phyloP scores from a whole-genome alignment of 2,797 vertebrate species.

The Rhabdophis nuchalis region DNA sequence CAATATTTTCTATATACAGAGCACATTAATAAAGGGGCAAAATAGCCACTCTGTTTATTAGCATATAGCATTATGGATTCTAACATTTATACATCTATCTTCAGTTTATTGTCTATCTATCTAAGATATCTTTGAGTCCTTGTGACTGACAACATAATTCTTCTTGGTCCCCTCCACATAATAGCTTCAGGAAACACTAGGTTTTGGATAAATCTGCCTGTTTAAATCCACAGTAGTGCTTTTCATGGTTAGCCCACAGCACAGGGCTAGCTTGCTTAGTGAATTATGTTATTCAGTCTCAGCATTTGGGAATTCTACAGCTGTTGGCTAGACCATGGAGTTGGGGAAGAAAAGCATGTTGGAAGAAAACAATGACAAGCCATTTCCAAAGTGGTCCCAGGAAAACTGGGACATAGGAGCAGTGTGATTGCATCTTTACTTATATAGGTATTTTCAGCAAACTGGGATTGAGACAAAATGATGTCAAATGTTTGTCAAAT shows the following conservation, averaged over 20 bases:
- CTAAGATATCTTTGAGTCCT: background rate
- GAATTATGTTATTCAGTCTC: constrained; percentile 64
- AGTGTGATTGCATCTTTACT: background rate
- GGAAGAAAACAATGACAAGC: background rate
- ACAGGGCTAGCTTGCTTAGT: constrained; percentile 52
- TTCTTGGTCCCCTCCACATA: background rate
- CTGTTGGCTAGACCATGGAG: background rate
- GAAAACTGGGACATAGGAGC: background rate
- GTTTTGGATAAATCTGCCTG: background rate
- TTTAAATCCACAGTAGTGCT: constrained; percentile 3
- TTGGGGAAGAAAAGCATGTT: background rate
- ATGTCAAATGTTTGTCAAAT: background rate
- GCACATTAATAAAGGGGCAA: background rate
- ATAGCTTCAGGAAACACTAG: background rate
- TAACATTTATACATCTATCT: background rate
- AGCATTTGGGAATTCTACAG: background rate
- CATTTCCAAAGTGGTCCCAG: background rate
- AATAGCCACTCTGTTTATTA: background rate
- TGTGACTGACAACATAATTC: background rate
- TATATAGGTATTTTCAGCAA: background rate
- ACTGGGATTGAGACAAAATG: background rate
- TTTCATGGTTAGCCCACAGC: constrained; percentile 58
- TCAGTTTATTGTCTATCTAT: background rate
- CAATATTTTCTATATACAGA: background rate
- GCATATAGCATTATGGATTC: background rate